phyloP scores from a whole-genome alignment of 2,888 invertebrate species.

The Strigamia maritima region DNA sequence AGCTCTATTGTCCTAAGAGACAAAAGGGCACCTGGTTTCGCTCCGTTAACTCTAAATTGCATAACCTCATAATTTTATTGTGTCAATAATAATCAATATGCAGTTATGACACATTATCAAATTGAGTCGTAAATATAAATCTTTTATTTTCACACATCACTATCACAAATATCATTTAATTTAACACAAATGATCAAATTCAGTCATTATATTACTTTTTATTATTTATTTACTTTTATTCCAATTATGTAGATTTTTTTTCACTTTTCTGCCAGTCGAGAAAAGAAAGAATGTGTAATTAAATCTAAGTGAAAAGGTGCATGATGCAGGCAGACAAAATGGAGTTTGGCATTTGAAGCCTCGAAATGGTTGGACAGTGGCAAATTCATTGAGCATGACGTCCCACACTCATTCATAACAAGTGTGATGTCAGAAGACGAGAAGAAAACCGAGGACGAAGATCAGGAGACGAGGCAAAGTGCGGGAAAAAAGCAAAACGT shows the following conservation, averaged over 20 bases:
- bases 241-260: not conserved
- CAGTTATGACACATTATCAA: not conserved
- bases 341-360: not conserved
- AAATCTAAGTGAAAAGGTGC: not conserved
- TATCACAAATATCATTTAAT: too few relatives aligned
- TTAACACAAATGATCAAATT: too few relatives aligned
- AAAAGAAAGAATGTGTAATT: not conserved
- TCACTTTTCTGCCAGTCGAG: not conserved
- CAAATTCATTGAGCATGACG: slow-evolving; percentile 12
- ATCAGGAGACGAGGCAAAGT: not conserved
- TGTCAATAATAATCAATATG: not conserved
- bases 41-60: not conserved
- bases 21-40: not conserved
- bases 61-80: not conserved
- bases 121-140: too few relatives aligned
- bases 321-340: slow-evolving; percentile 26
- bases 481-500: not conserved
- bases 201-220: not conserved
- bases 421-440: slow-evolving; percentile 22
- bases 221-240: not conserved
- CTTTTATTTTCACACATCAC: not conserved
- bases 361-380: slow-evolving; percentile 23
- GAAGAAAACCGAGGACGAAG: slow-evolving; percentile 22
- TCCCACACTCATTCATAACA: not conserved
- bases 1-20: not conserved